Evolutionary conservation across 92 coral and sea anemone species (phyloP), one percentile per base, ranked within the genome.

Genomic region (Paramuricea clavata): DNA sequence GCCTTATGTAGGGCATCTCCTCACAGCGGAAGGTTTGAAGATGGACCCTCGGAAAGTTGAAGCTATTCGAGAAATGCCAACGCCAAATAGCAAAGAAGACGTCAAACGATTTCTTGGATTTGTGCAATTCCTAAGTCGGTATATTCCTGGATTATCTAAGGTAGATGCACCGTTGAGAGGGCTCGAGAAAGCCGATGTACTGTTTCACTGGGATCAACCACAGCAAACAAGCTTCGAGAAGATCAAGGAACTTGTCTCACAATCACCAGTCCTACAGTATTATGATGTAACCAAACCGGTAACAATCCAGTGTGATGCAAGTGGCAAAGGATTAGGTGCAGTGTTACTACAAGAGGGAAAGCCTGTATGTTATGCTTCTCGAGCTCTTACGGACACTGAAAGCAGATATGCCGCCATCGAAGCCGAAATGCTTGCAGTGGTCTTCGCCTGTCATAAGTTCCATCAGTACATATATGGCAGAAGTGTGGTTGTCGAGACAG

Each of bases 381-480:
- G 89, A 43, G 81, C 89, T 30, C 81, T 89, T 16, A 89, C 74
- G 5, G 89, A 78, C 6, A 86, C 83, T 2, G 89, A 85, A 44
- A 41, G 82, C 19, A 78, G 83, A 57, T 89, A 89, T 80, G 89
- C 89, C 21, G 89, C 83, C 72, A 91, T 71, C 3, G 77, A 71
- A 22, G 35, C 31, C 17, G 77, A 71, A 36, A 71, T 71, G 77
- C 50, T 34, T 17, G 44, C 60, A 19, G 43, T 47, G 9, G 80
- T 74, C 15, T 74, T 72, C 81, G 88, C 81, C 27, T 74, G 89
- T 39, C 82, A 82, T 57, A 87, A 90, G 19, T 87, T 90, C 83
- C 74, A 87, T 71, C 88, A 82, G 33, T 83, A 74, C 69, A 87
- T 87, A 25, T 83, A 68, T 69, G 93, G 93, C 23, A 87, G 82